Base-by-base conservation (phyloP, 2,888 invertebrate species). In the Drosophila nr. perissopoda region DNA sequence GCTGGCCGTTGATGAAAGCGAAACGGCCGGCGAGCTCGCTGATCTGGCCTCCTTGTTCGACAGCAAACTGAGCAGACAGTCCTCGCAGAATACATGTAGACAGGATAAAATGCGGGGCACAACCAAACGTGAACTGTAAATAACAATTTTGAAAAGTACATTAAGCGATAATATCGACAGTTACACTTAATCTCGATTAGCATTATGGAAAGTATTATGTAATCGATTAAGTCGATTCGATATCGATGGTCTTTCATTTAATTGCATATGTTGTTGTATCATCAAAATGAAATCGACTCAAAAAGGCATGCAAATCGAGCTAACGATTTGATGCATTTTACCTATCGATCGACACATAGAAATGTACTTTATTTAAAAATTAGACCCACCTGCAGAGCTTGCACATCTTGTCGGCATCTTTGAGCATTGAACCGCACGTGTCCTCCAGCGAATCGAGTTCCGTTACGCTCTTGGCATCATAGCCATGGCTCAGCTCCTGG, bases 41-140 rank as follows among this genome's bases (percentile, higher is more conserved):
- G 95, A 96, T 45, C 95, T 95, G 94, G 95, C 13, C 42, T 83
- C 84, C 71, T 90, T 89, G 92, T 96, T 95, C 76, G 95, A 95
- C 90, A 97, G 94, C 91, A 96, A 94, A 92, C 97, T 97, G 92
- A 96, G 96, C 90, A 99, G 95, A 94, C 99, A 99, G 82, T 95
- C 95, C 94, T 98, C 97, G 94, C 99, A 99, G 94, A 98, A 98
- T 60, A 97, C 97, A 94, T 99, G 99, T 92, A 99, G 96, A 94
- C 99, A 99, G 89, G 97, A 96, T 91, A 99, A 95, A 78, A 99
- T 96, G 83, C 98, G 96, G 71, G 99, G 98, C 92, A 96, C 95
- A 92, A 95, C 95, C 91, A 97, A 94, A 89, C 96, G 96, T 92
- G 95, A 95, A 91, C 96, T 96, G n/a, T 91, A 80, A 94, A 5